Conservation (phyloP, 2,888 invertebrate genomes). For the Piscicola geometra region DNA sequence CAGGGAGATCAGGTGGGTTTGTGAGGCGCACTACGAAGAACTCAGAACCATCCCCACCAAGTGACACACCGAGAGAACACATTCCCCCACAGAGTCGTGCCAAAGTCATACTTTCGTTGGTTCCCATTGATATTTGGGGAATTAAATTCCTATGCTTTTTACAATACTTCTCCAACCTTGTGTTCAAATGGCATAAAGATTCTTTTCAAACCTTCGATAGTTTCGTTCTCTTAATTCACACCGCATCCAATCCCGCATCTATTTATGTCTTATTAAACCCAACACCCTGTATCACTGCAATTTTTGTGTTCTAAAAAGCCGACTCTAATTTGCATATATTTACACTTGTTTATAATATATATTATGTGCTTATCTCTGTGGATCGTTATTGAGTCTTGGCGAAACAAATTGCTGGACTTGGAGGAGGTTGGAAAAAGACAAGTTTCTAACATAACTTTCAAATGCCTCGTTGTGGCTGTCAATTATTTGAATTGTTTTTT, state of each 20-base stretch:
- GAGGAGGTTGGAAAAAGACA: too few species aligned
- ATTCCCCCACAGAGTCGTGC: too few species aligned
- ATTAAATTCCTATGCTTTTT: neutral
- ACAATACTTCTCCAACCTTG: neutral
- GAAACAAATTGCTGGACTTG: too few species aligned
- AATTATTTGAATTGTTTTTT: too few species aligned
- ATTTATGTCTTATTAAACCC: neutral
- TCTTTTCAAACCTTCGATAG: neutral
- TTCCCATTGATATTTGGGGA: too few species aligned
- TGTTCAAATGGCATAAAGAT: neutral
- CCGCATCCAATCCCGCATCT: neutral
- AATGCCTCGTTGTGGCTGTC: too few species aligned
- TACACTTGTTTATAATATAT: neutral
- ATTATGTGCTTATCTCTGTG: too few species aligned
- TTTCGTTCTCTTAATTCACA: neutral
- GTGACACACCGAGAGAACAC: conserved; percentile 14
- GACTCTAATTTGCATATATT: conserved; percentile 2
- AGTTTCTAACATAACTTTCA: too few species aligned
- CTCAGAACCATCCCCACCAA: conserved; percentile 43
- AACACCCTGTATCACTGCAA: neutral
- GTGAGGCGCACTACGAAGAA: conserved; percentile 45
- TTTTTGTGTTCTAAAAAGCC: neutral
- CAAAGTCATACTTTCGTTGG: too few species aligned
- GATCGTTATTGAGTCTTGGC: too few species aligned
- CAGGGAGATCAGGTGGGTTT: conserved; percentile 45